Conservation (phyloP, 2,113 vertebrate species). For the Diphyllodes magnificus region DNA sequence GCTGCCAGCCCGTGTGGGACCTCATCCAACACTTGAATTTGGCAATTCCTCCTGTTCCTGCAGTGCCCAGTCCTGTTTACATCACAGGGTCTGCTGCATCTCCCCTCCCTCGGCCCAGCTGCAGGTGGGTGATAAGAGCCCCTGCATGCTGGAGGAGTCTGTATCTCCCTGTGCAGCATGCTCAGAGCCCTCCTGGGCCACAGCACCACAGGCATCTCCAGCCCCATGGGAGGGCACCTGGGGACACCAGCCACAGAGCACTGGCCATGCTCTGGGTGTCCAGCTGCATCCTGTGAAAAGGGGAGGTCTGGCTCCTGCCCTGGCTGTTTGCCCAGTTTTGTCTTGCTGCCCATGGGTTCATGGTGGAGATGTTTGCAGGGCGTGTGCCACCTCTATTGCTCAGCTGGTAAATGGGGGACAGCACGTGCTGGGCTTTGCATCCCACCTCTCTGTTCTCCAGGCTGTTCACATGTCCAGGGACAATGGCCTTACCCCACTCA, state of each 20-base stretch:
- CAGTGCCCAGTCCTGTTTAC: neutral
- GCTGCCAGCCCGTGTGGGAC: fast-evolving
- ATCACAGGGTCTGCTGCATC: neutral
- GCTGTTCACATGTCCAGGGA: neutral
- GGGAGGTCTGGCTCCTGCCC: neutral
- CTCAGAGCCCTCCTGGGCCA: neutral
- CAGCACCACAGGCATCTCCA: fast-evolving
- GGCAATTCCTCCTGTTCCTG: neutral
- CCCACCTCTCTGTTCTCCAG: neutral
- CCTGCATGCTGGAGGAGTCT: neutral
- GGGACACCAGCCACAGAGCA: neutral
- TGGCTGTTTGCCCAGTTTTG: neutral
- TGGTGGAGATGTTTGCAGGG: neutral
- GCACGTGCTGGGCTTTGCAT: neutral
- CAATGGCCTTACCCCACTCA: neutral
- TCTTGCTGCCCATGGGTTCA: neutral
- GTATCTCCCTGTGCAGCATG: neutral
- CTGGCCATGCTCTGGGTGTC: neutral
- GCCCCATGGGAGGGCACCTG: fast-evolving
- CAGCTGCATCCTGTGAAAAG: neutral
- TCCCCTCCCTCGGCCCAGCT: neutral
- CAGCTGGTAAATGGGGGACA: neutral
- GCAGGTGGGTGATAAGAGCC: neutral
- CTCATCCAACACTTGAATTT: neutral
- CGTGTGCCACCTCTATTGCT: fast-evolving